Base-by-base conservation (phyloP, 64 coral and sea anemone species). In the Montipora foliosa region DNA sequence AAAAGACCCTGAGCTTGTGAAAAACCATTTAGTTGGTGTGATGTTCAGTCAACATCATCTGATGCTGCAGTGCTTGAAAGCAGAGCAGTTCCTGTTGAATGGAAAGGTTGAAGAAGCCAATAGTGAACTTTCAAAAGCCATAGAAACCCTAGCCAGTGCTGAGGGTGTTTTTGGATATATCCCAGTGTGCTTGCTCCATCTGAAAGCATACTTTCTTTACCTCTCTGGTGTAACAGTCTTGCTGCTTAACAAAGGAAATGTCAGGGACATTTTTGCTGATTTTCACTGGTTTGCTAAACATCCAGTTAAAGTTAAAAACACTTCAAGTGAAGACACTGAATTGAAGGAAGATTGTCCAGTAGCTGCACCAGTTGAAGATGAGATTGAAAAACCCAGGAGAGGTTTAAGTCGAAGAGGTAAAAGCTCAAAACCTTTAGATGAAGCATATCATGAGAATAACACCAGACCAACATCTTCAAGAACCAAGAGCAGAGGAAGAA, bases 1-100 rank as follows among this genome's bases (percentile, higher is more conserved):
- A 52, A 91, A 91, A 47, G 37, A 75, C 16, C 77, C 70, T 79
- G 0, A 15, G 8, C 16, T 15, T 15, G 5, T 58, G 10, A 61
- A 29, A 55, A 50, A 4, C 21, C 11, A 5, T 77, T 74, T 21
- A 25, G 29, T 57, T 75, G 17, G 64, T 1, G 5, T 76, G 53
- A 93, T 93, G 91, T 88, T 79, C 50, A 74, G 91, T 87, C 62
- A 68, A 17, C 25, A 93, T 88, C 66, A 69, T 24, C 44, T 58
- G 44, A 24, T 57, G 10, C 51, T 85, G 66, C 69, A 55, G 55
- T 76, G 84, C 10, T 62, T 75, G 61, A 93, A 88, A 80, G 60
- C 83, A 53, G 53, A 87, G 19, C 29, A 80, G 24, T 50, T 79
- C 5, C 61, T 93, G 3, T n/a, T 48, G 17, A 79, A 73, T n/a